Base-by-base conservation (phyloP, 2,888 invertebrate genomes). In the Andricus quercusramuli region DNA sequence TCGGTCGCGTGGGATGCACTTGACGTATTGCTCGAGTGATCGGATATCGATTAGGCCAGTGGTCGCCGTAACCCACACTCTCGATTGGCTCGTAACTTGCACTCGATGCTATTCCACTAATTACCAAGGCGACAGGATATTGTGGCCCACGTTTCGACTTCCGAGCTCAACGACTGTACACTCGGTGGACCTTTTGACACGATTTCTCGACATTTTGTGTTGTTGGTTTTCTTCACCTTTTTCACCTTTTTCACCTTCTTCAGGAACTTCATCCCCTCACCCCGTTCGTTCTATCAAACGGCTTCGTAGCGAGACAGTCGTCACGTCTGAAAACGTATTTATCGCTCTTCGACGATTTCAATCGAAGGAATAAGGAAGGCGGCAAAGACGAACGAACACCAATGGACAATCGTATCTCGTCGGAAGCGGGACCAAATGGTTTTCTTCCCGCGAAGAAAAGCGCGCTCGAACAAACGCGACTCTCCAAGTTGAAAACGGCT, bases 11-110 rank as follows among this genome's bases (percentile, higher is more conserved):
- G 87, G 90, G 90, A 89, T 90, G 90, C 89, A 90, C 89, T 90
- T 91, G 90, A 91, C 90, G 91, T 90, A 91, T 91, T 88, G 89
- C 88, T 88, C 88, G 88, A 90, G 89, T 89, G 90, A 91, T 91
- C 90, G 90, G 87, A 90, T 91, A 91, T 91, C 90, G 90, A 91
- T 91, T 91, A 91, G 88, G 85, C 86, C 83, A 85, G 85, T 84
- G 84, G 82, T 82, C 74, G 78, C 76, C 81, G 79, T 83, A 83
- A 80, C 79, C 80, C 86, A 85, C 87, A 85, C 86, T 85, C 86
- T 86, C 86, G 87, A 85, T 47, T 87, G 84, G 88, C 85, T 89
- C 90, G 89, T 89, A 90, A 90, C 89, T 90, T 88, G 90, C 88
- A 89, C 89, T 90, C 89, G 87, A 90, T 86, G 87, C 88, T 88